Conservation (phyloP, 1,140 invertebrate species). For the Bombyx mandarina region DNA sequence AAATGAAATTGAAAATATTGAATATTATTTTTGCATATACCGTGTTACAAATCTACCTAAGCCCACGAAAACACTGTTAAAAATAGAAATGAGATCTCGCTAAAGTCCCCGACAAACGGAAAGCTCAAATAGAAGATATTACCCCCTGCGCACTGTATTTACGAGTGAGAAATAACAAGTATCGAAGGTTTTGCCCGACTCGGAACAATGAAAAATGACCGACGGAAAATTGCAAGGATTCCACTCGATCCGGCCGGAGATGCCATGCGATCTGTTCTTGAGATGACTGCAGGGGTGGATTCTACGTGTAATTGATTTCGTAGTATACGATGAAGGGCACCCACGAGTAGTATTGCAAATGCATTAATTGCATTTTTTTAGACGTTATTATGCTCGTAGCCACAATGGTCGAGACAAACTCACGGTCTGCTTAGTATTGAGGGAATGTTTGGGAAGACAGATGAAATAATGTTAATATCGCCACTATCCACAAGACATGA, state of each 20-base stretch:
- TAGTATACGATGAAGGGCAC: too few relatives aligned
- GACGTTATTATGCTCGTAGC: too few relatives aligned
- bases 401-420: too few relatives aligned
- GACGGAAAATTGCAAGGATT: slow-evolving; percentile 64
- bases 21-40: too few relatives aligned
- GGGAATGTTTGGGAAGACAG: too few relatives aligned
- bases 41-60: not conserved
- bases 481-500: too few relatives aligned
- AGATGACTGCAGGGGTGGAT: slow-evolving; percentile 28
- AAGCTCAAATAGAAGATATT: not conserved
- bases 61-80: slow-evolving; percentile 17
- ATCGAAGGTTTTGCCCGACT: slow-evolving; percentile 21
- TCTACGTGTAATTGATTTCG: too few relatives aligned
- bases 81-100: slow-evolving; percentile 42
- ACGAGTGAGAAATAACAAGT: slow-evolving; percentile 41
- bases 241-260: slow-evolving; percentile 33
- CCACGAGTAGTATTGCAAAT: too few relatives aligned
- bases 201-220: slow-evolving; percentile 68
- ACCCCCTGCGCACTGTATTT: slow-evolving; percentile 33
- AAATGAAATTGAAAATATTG: too few relatives aligned
- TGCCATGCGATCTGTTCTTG: slow-evolving; percentile 26
- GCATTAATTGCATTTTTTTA: too few relatives aligned
- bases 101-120: not conserved
- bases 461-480: too few relatives aligned
- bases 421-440: too few relatives aligned